Evolutionary conservation across 2,888 invertebrate species (phyloP), one percentile per base, ranked within the genome.

Genomic region (Hofmannophila pseudospretella): DNA sequence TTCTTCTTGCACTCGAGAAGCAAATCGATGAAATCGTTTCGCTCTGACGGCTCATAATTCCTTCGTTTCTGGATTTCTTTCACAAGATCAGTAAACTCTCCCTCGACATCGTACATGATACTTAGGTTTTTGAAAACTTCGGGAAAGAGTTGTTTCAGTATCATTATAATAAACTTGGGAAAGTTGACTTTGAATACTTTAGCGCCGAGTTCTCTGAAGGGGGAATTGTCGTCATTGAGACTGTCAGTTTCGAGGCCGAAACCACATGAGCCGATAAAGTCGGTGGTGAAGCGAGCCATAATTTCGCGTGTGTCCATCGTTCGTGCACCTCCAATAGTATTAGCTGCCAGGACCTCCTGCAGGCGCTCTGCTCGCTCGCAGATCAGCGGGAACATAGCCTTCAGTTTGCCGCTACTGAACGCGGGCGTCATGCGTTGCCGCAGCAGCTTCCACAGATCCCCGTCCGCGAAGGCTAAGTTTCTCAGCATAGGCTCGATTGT

Each of bases 361-460:
- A 80, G 51, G 20, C 51, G 47, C 49, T 72, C 69, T 3, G 52
- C 52, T 19, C 54, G 45, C 9, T 47, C 46, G 4, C 41, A 26
- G 3, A 58, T 45, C 16, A 58, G 32, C 1, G 54, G 55, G 34
- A 54, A 55, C 57, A 57, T 57, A 1, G 43, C 51, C 26, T 48
- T 53, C 8, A 55, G 39, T 29, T 57, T 57, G 1, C 49, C 51
- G 3, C 44, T 45, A 2, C 47, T 45, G 22, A 54, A 58, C 1
- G 52, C 47, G 0, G 55, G 48, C 14, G 78, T 76, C 57, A 80
- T 66, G 34, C 75, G 65, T 53, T 75, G 71, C 7, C 80, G 61
- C 38, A 78, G 49, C 45, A 77, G 44, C 31, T 65, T 61, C 80
- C 80, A 79, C 26, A 69, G 34, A 9, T 55, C 52, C 2, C 54